Evolutionary conservation across 30 jellyfish, hydroid and myxozoan species (phyloP), one percentile per base, ranked within the genome.

Genomic region (Turritopsis rubra): DNA sequence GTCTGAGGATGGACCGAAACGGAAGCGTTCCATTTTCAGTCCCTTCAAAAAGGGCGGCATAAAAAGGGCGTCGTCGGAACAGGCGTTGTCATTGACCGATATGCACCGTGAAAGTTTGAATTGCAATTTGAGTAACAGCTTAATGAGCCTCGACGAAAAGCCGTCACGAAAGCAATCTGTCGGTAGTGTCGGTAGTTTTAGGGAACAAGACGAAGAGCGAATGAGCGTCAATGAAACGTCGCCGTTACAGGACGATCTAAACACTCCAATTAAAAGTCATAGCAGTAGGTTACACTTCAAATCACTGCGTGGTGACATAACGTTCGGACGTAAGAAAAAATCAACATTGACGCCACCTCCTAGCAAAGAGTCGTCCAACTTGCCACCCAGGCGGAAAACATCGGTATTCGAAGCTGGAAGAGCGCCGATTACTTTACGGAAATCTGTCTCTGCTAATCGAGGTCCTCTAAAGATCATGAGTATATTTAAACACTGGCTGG

Each of bases 401-500:
- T 80, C 87, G 1, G 52, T 65, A 80, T 80, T 65, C 53, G 87
- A 53, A n/a, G 21, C 18, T 21, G 82, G 65, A 74, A 28, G 82
- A 72, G 54, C 82, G 52, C 82, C 53, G 27, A 19, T 30, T 30
- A 41, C 65, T 8, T n/a, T 29, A 41, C 52, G 82, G 79, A 80
- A 70, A 20, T 17, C 93, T 52, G 80, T 93, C 3, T 72, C 84
- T 1, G 91, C 89, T 3, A 88, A 88, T 75, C 90, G 98, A 13
- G 96, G 95, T 31, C 98, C 96, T 21, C 73, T 93, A 72, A 93
- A 93, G 79, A 88, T 93, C 52, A 84, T 93, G 85, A 93, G 93
- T 75, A 85, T 88, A 52, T 65, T 93, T 88, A 93, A 93, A 41
- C 98, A 93, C 71, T 93, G 98, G 98, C 84, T 93, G 24, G 95